Conservation (phyloP, 1,140 invertebrate genomes). For the Eufriesea mexicana region DNA sequence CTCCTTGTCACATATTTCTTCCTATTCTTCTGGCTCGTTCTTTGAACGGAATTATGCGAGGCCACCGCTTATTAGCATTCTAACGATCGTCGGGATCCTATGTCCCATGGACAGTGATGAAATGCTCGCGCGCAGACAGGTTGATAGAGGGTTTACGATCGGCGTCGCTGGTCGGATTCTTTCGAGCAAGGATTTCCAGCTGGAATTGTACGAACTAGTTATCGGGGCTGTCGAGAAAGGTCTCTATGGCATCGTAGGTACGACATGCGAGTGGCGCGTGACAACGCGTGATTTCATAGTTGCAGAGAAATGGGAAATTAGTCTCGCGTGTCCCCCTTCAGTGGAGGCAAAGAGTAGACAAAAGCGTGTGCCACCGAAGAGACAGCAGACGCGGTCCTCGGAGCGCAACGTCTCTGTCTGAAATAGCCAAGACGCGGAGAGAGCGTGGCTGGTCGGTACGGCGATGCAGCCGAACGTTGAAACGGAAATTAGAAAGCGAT, state of each 20-base stretch:
- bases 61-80: constrained; percentile 62
- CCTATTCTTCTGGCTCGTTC: constrained; percentile 47
- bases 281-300: not conserved
- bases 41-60: constrained; percentile 53
- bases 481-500: constrained; percentile 50
- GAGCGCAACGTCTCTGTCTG: not conserved
- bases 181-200: not conserved
- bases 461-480: not conserved
- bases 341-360: not conserved
- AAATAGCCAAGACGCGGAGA: not conserved
- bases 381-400: not conserved
- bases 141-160: not conserved
- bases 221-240: too few species aligned
- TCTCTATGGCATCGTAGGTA: too few species aligned
- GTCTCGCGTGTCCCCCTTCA: too few species aligned
- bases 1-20: constrained; percentile 39
- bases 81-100: constrained; percentile 59
- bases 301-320: not conserved
- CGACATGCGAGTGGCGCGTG: not conserved
- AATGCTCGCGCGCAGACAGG: constrained; percentile 10
- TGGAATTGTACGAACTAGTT: not conserved
- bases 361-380: not conserved
- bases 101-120: constrained; percentile 57
- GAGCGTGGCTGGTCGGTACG: not conserved
- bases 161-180: not conserved